Evolutionary conservation across 2,797 vertebrate species (phyloP).

Genomic region (Enteromius radiatus): DNA sequence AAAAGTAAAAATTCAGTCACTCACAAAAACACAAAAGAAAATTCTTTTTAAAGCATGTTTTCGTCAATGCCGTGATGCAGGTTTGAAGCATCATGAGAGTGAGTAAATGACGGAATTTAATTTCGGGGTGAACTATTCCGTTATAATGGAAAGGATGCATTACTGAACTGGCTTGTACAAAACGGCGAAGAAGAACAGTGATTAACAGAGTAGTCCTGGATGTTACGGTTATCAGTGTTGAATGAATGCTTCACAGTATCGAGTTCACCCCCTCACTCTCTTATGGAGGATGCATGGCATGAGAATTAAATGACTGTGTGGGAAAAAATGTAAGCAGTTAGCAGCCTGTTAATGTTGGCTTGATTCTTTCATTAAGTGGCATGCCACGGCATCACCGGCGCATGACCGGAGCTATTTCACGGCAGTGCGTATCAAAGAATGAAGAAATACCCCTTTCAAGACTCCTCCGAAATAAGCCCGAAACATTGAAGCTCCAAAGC

Average conservation of each 20-base stretch:
- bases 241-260: constrained; percentile 22
- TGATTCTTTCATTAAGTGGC: constrained; percentile 47
- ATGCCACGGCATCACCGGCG: constrained; percentile 17
- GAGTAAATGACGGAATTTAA: background rate
- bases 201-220: constrained; percentile 29
- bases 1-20: background rate
- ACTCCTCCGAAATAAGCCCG: constrained; percentile 3
- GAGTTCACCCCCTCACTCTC: constrained; percentile 4
- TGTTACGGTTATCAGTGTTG: constrained; percentile 27
- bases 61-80: no score
- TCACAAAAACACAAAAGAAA: background rate
- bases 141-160: constrained; percentile 17
- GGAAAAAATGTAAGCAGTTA: constrained; percentile 32
- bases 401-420: constrained; percentile 45
- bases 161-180: constrained; percentile 12
- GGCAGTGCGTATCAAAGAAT: constrained; percentile 31
- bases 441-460: constrained; percentile 32
- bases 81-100: background rate
- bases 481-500: constrained; percentile 23
- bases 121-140: background rate
- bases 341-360: constrained; percentile 32
- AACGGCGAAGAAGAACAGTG: constrained; percentile 10
- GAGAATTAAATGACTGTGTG: constrained; percentile 21
- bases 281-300: background rate
- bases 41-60: background rate